phyloP scores from a whole-genome alignment of 92 coral and sea anemone species.

The Bergia sp. region DNA sequence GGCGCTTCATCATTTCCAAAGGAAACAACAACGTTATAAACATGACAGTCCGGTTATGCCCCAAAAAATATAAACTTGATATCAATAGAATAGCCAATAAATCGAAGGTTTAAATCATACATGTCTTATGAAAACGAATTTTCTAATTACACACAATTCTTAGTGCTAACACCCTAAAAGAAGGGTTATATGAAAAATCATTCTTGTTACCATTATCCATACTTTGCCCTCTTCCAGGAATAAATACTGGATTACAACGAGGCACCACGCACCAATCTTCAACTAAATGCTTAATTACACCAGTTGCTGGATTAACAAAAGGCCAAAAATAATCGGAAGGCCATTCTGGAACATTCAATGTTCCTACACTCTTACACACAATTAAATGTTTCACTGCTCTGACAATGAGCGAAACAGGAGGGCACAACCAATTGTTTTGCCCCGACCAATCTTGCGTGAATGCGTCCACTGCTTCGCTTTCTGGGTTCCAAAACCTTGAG shows the following conservation, averaged over 20 bases:
- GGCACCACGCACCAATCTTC: slow-evolving; percentile 2
- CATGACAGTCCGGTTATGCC: neutral
- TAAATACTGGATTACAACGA: no score
- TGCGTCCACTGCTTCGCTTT: neutral
- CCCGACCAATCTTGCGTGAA: neutral
- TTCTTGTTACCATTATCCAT: no score
- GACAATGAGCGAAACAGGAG: neutral
- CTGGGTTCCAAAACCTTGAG: neutral
- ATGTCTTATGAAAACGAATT: no score
- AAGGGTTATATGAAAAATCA: no score
- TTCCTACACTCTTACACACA: neutral
- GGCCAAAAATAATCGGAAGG: neutral
- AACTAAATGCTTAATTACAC: neutral
- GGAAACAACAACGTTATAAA: neutral
- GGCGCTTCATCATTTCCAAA: neutral
- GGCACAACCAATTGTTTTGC: neutral
- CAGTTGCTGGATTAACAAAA: slow-evolving; percentile 3
- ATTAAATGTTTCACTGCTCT: neutral
- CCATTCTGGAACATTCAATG: slow-evolving; percentile 13
- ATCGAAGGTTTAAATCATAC: no score
- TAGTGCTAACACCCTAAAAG: no score
- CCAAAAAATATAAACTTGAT: no score
- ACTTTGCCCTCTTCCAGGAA: no score
- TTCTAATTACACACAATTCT: no score
- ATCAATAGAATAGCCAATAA: no score